Evolutionary conservation across 37 sponge, comb jelly and placozoan genomes (phyloP), one percentile per base, ranked within the genome.

Genomic region (Ephydatia muelleri): DNA sequence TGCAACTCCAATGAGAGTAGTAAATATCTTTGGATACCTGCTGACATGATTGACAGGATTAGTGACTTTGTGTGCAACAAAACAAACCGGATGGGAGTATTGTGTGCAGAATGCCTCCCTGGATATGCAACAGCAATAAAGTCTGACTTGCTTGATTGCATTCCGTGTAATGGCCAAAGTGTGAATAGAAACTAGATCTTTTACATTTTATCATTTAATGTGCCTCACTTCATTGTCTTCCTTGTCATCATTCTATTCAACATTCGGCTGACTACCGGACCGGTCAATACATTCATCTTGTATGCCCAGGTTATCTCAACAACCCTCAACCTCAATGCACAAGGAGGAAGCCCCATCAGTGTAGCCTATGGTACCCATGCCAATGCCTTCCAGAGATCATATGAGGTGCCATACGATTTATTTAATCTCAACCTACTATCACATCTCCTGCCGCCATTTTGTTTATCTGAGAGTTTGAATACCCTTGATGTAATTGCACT

Each of bases 221-320:
- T 79, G n/a, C 91, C 91, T 22, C 21, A 83, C 5, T 40, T 64
- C 5, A 5, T 86, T 0, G 30, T 85, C 21, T 82, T 91, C 79
- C 21, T 75, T 5, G 35, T 77, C 30, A 78, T 91, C 76, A 86
- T 91, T 2, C 5, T 86, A 0, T 91, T 91, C 36, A 75, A 91
- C 69, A 81, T 91, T 29, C 76, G 77, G 0, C 82, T 91, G 28
- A 77, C 86, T 31, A 83, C 65, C 30, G 91, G 87, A 47, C 87
- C 91, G 0, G 82, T 82, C 9, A 86, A 86, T 78, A 79, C 91
- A 0, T 91, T 91, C 83, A 86, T 91, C 28, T 49, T 91, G 30
- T 91, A 83, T 39, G 43, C 66, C 25, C 91, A 91, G 37, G 57
- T 57, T 21, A 65, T 83, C 0, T 37, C 36, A 9, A 73, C 66